Evolutionary conservation across 2,113 vertebrate genomes (phyloP), one percentile per base, ranked within the genome.

Genomic region (Gasterosteus aculeatus): DNA sequence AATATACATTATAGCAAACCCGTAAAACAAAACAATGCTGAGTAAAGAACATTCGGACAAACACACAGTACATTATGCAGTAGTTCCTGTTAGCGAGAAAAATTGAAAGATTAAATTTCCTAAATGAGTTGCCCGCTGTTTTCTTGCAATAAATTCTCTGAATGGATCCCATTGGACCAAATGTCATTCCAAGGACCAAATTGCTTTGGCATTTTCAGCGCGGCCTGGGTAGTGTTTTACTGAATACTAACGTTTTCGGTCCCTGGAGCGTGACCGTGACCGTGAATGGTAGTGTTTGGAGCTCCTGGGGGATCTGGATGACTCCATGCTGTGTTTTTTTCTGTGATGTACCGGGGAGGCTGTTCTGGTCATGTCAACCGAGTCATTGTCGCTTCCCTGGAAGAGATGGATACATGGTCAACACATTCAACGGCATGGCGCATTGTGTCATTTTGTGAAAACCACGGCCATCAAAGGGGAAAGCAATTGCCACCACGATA

Each of bases 241-340:
- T 38, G 18, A 65, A 81, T 71, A 89, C 85, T 97, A 95, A 73
- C 97, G 93, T 89, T 98, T 96, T 86, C 95, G 89, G 56, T 98
- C 98, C 84, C 86, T 92, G 79, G 95, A 95, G 42, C 96, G 95
- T 58, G 97, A 99, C 73, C 96, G 95, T 38, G 97, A 99, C 69
- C 95, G 94, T 75, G 97, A 99, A 70, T 96, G 95, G 87, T 96
- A 96, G 84, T 97, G 96, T 92, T 97, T 99, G 80, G 95, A 95
- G 73, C 93, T 91, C 94, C 95, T 95, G 70, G 96, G 96, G 75
- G 96, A 97, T 91, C 93, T 94, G 49, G 96, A 96, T 33, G 94
- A 91, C 86, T 98, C 97, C 89, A 95, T 94, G n/a, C 87, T 93
- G 54, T 95, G 95, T 88, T 95, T 96, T 88, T 94, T 95, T 89